Evolutionary conservation across 2,113 vertebrate genomes (phyloP).

Genomic region (Condylura cristata): DNA sequence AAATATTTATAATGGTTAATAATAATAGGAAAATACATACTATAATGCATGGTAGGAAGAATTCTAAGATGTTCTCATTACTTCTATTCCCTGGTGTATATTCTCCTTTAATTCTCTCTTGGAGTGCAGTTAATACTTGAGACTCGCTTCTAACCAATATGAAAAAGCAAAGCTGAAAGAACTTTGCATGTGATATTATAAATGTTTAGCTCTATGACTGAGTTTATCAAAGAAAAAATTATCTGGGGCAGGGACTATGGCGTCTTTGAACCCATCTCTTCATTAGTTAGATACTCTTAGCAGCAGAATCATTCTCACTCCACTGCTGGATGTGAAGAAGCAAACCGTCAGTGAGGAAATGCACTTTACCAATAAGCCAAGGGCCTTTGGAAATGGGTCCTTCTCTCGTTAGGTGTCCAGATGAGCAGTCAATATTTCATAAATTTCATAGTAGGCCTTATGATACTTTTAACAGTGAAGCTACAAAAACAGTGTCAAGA

Average conservation of each 20-base stretch:
- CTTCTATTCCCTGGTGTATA: not conserved
- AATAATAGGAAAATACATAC: not conserved
- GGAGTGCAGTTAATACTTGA: not conserved
- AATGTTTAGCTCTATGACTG: not conserved
- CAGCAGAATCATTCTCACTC: not conserved
- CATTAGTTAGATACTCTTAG: not conserved
- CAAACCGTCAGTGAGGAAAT: not conserved
- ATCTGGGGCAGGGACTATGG: not conserved
- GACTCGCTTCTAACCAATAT: not conserved
- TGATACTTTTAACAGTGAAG: not conserved
- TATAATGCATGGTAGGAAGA: not conserved
- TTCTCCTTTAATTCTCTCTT: not conserved
- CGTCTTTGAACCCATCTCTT: not conserved
- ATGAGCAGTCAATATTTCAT: not conserved
- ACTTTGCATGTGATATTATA: not conserved
- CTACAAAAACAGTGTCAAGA: not conserved
- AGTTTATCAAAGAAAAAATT: not conserved
- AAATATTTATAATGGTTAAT: not conserved
- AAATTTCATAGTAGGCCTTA: not conserved
- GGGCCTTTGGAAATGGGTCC: not conserved
- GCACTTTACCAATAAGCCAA: not conserved
- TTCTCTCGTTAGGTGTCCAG: not conserved
- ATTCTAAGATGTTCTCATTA: not conserved
- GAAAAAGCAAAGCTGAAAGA: not conserved
- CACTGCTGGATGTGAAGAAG: not conserved